Percentiles rank a stretch among this genome's conserved stretches.
phyloP scores from a whole-genome alignment of 2,797 vertebrate species.

The Darevskia nairensis region DNA sequence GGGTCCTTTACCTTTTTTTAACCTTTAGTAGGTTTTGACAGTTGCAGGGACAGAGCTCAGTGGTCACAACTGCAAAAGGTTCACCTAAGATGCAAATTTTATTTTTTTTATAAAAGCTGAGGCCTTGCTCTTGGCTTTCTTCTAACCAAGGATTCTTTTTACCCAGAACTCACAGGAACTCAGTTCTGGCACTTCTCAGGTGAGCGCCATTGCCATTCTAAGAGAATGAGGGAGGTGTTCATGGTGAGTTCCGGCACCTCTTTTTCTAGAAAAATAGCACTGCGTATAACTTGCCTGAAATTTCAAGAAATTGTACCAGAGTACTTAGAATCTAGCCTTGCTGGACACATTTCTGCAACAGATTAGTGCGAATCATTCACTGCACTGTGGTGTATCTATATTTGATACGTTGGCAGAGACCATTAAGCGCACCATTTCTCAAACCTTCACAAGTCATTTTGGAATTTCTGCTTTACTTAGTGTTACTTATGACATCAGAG shows the following conservation, averaged over 20 bases:
- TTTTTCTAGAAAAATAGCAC: no score
- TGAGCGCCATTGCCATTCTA: no score
- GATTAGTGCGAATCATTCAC: not conserved
- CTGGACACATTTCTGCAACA: not conserved
- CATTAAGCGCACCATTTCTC: not conserved
- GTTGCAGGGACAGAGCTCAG: not conserved
- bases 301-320: not conserved
- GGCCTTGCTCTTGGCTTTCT: no score
- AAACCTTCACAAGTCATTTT: not conserved
- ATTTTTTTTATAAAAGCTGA: no score
- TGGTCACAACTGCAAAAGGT: no score
- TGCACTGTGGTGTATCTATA: not conserved
- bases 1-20: no score
- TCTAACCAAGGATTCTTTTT: no score
- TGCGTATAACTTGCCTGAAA: not conserved
- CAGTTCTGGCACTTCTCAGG: no score
- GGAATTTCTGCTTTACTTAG: not conserved
- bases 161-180: no score
- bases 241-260: no score
- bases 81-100: no score
- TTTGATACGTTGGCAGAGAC: not conserved
- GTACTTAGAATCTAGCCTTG: not conserved
- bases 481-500: not conserved
- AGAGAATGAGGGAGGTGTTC: no score
- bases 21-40: not conserved